phyloP scores from a whole-genome alignment of 2,113 vertebrate genomes.

The Uria aalge region DNA sequence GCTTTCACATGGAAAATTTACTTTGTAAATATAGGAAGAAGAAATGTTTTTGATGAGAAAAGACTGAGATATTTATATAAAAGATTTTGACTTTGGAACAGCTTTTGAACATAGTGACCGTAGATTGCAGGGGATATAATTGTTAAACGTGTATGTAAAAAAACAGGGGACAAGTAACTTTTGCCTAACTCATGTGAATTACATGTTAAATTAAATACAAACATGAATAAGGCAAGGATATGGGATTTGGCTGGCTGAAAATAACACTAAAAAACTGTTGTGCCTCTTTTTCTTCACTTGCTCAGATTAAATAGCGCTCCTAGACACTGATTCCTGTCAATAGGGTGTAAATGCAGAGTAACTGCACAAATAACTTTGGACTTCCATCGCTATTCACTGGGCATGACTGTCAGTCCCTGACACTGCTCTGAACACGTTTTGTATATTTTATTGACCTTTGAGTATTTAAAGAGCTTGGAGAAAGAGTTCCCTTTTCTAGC shows the following conservation, averaged over 20 bases:
- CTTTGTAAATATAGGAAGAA: background rate
- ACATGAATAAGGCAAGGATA: background rate
- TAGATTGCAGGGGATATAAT: background rate
- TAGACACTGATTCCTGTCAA: background rate
- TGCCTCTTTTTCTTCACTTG: background rate
- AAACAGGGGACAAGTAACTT: background rate
- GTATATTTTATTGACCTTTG: background rate
- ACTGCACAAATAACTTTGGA: background rate
- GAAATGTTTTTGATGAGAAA: conserved; percentile 28
- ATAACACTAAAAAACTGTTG: background rate
- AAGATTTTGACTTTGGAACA: background rate
- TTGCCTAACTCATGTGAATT: background rate
- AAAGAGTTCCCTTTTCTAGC: background rate
- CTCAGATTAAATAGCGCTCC: background rate
- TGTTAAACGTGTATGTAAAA: background rate
- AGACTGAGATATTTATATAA: background rate
- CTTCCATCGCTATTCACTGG: background rate
- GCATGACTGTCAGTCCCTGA: background rate
- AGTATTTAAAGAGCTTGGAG: background rate
- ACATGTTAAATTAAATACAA: background rate
- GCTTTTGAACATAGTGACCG: background rate
- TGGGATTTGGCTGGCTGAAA: background rate
- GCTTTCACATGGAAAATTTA: conserved; percentile 10
- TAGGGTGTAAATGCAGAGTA: background rate
- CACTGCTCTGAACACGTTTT: background rate